Evolutionary conservation across 1,140 invertebrate genomes (phyloP).

Genomic region (Tetragnatha versicolor): DNA sequence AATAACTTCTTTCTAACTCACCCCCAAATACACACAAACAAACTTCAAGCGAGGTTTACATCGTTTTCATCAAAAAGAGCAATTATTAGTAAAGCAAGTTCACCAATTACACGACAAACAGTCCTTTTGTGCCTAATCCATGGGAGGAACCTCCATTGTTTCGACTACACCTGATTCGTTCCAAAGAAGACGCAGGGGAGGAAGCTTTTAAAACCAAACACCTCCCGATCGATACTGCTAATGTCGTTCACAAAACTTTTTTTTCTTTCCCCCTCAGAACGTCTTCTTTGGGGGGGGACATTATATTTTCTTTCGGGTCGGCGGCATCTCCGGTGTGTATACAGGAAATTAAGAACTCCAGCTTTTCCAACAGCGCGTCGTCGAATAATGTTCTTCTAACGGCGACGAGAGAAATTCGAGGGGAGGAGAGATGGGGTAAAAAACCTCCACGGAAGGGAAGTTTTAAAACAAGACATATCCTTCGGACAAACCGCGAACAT

Average conservation of each 20-base stretch:
- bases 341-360: conserved; percentile 40
- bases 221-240: conserved; percentile 27
- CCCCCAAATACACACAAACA: too few species aligned
- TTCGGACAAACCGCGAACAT: conserved; percentile 33
- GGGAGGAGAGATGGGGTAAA: not conserved
- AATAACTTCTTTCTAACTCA: too few species aligned
- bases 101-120: too few species aligned
- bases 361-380: conserved; percentile 36
- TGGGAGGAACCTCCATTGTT: not conserved
- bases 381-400: not conserved
- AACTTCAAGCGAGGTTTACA: too few species aligned
- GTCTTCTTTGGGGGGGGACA: not conserved
- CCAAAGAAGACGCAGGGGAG: too few species aligned
- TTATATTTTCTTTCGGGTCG: conserved; percentile 1
- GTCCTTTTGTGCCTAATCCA: too few species aligned
- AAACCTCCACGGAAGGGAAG: not conserved
- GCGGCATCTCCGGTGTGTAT: conserved; percentile 15
- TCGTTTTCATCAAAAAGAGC: too few species aligned
- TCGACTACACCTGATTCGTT: not conserved
- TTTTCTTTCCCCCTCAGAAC: not conserved
- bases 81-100: too few species aligned
- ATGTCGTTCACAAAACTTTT: conserved; percentile 16
- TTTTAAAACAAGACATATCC: not conserved
- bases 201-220: conserved; percentile 20
- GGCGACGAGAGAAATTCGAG: not conserved